phyloP scores from a whole-genome alignment of 1,140 invertebrate genomes.

The Drosophila fuyamai region DNA sequence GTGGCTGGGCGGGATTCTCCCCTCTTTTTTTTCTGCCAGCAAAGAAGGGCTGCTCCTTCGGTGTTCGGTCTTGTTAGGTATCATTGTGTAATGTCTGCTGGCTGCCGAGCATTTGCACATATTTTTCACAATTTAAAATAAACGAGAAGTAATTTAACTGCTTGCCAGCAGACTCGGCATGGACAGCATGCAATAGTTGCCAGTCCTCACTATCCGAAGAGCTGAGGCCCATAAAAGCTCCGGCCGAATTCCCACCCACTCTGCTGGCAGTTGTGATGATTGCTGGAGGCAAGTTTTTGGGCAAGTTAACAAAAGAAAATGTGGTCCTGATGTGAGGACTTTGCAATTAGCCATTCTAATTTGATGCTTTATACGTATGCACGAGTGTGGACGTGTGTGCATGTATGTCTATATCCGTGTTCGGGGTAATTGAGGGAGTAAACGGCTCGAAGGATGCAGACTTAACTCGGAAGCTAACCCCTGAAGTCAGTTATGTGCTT shows the following conservation, averaged over 20 bases:
- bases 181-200: slow-evolving; percentile 48
- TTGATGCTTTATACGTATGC: slow-evolving; percentile 52
- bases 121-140: slow-evolving; percentile 82
- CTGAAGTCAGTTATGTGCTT: slow-evolving; percentile 48
- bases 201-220: slow-evolving; percentile 24
- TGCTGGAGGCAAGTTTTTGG: slow-evolving; percentile 54
- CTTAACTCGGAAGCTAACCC: slow-evolving; percentile 18
- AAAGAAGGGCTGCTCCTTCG: slow-evolving; percentile 40
- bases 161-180: slow-evolving; percentile 45
- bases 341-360: slow-evolving; percentile 73
- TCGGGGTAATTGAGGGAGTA: slow-evolving; percentile 46
- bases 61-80: slow-evolving; percentile 63
- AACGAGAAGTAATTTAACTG: slow-evolving; percentile 82
- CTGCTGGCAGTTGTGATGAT: slow-evolving; percentile 36
- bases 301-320: slow-evolving; percentile 61
- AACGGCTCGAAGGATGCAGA: slow-evolving; percentile 34
- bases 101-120: slow-evolving; percentile 72
- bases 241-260: neutral
- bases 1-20: neutral
- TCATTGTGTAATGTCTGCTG: slow-evolving; percentile 70
- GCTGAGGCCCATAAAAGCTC: neutral
- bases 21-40: neutral
- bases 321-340: slow-evolving; percentile 59
- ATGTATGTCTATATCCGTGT: slow-evolving; percentile 5
- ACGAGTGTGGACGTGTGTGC: slow-evolving; percentile 10